A percentile compares a stretch with the other conserved stretches of the same genome.
phyloP scores from a whole-genome alignment of 1,140 invertebrate genomes.

The Berghia stephanieae region DNA sequence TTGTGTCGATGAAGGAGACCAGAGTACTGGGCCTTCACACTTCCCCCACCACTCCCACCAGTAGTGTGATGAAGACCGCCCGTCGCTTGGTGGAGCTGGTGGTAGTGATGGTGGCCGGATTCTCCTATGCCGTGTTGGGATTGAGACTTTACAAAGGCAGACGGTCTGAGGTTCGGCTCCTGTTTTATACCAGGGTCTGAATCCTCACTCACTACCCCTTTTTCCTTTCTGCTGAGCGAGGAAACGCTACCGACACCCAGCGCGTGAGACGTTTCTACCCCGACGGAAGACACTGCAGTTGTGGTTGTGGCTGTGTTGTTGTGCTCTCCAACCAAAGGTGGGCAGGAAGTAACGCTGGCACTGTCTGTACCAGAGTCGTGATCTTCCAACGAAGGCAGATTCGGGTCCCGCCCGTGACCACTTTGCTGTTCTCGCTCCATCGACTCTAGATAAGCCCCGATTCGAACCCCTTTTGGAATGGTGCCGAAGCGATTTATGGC shows the following conservation, averaged over 20 bases:
- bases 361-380: constrained; percentile 59
- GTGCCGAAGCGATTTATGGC: constrained; percentile 97
- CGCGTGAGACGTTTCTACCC: too few species aligned
- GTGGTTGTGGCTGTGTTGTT: constrained; percentile 7
- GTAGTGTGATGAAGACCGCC: too few species aligned
- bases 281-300: too few species aligned
- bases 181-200: constrained; percentile 52
- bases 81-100: too few species aligned
- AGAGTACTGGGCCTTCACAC: constrained; percentile 49
- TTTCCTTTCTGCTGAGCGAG: constrained; percentile 15
- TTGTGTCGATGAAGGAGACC: constrained; percentile 63
- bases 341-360: constrained; percentile 57
- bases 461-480: constrained; percentile 89
- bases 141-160: constrained; percentile 61
- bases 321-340: constrained; percentile 34
- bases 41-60: not conserved
- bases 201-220: constrained; percentile 33
- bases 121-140: constrained; percentile 58
- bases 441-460: constrained; percentile 94
- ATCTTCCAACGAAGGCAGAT: constrained; percentile 47
- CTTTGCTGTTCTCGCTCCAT: constrained; percentile 67
- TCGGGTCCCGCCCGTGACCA: constrained; percentile 42
- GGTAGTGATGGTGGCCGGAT: too few species aligned
- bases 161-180: constrained; percentile 59
- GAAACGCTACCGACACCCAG: not conserved